Conservation (phyloP, 1,140 invertebrate genomes). For the Heliconius congener region DNA sequence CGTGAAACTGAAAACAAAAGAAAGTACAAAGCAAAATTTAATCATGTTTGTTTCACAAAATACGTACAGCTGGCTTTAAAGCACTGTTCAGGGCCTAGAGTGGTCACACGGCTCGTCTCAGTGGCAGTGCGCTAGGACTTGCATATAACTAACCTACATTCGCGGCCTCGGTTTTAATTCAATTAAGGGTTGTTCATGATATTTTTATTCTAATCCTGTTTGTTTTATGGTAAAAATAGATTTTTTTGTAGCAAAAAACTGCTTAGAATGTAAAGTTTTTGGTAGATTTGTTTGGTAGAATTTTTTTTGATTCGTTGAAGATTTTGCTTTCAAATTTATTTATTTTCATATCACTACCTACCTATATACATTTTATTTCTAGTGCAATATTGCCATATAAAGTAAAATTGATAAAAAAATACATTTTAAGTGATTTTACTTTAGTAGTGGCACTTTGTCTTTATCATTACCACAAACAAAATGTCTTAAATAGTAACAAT, state of each 20-base stretch:
- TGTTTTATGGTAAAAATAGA: background rate
- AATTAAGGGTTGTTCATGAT: conserved; percentile 9
- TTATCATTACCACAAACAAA: too few species aligned
- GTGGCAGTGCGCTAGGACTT: conserved; percentile 12
- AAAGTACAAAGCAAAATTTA: background rate
- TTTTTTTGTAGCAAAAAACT: background rate
- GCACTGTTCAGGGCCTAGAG: background rate
- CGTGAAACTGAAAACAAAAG: too few species aligned
- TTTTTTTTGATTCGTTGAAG: too few species aligned
- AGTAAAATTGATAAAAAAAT: too few species aligned
- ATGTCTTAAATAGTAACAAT: too few species aligned
- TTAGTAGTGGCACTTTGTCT: too few species aligned
- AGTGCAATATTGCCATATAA: too few species aligned
- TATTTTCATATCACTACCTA: too few species aligned
- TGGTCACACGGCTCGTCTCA: conserved; percentile 13
- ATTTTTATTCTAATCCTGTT: conserved; percentile 9
- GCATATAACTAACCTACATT: conserved; percentile 20
- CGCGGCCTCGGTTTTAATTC: conserved; percentile 18
- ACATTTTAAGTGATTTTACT: too few species aligned
- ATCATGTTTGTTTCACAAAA: background rate
- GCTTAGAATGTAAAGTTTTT: background rate
- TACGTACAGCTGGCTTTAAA: background rate
- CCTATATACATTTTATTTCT: too few species aligned
- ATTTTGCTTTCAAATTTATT: too few species aligned
- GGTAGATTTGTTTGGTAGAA: too few species aligned